phyloP scores from a whole-genome alignment of 2,888 invertebrate genomes.

The Scotopteryx bipunctaria region DNA sequence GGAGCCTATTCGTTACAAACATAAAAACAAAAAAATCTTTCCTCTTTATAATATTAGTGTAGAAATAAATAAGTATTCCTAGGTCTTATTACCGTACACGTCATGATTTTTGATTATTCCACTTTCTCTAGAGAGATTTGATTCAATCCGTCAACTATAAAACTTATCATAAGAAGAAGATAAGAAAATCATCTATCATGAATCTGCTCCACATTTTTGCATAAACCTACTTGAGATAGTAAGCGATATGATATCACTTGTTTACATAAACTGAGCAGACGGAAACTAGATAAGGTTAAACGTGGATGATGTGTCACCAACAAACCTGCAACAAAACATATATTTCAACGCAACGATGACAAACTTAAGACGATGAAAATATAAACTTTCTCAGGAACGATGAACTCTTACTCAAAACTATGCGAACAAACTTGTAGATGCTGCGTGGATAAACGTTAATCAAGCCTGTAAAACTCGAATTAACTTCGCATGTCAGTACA shows the following conservation, averaged over 20 bases:
- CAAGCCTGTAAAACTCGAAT: conserved; percentile 39
- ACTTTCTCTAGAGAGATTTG: not conserved
- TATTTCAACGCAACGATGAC: too few relatives aligned
- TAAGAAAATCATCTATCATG: conserved; percentile 25
- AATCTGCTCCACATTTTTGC: conserved; percentile 28
- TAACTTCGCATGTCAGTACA: conserved; percentile 34
- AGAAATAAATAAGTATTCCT: too few relatives aligned
- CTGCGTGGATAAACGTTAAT: conserved; percentile 38
- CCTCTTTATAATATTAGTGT: too few relatives aligned
- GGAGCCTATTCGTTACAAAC: too few relatives aligned
- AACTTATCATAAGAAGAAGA: conserved; percentile 22
- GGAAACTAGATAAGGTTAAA: too few relatives aligned
- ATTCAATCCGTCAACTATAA: conserved; percentile 5
- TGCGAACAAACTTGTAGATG: conserved; percentile 14
- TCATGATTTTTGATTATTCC: too few relatives aligned
- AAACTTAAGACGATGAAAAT: not conserved
- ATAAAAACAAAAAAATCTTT: too few relatives aligned
- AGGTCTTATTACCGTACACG: too few relatives aligned
- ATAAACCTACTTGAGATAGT: conserved; percentile 26
- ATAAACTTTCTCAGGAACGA: too few relatives aligned
- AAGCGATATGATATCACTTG: conserved; percentile 7
- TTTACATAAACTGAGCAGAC: too few relatives aligned
- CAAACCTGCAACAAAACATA: too few relatives aligned
- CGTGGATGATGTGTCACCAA: too few relatives aligned
- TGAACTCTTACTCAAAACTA: conserved; percentile 5